Percentiles rank a stretch among this genome's conserved stretches.
These are phyloP conservation scores for Liodrosophila aerea DNA, from an alignment of 2,888 invertebrate species.

Conservation along the genomic window DNA sequence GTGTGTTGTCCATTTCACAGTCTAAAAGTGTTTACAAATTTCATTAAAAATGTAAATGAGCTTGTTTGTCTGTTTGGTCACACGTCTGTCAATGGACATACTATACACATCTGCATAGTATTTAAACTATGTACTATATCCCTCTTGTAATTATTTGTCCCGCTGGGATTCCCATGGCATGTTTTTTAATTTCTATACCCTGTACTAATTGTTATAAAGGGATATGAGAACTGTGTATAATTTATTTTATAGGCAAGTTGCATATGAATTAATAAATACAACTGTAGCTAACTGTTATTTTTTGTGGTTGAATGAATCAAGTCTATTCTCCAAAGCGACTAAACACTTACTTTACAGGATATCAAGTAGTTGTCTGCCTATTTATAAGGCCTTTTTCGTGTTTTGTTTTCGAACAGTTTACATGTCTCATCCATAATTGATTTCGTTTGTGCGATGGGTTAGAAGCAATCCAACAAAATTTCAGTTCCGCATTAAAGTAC, in stretches of 20 bases:
- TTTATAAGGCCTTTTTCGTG: constrained; percentile 54
- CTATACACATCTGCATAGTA: neutral
- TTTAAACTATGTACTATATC: neutral
- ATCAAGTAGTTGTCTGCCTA: no score
- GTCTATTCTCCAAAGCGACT: no score
- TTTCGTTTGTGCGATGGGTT: constrained; percentile 28
- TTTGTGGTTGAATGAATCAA: no score
- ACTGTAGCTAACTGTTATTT: no score
- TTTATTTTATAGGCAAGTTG: constrained; percentile 50
- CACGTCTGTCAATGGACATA: constrained; percentile 21
- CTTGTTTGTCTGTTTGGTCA: constrained; percentile 67
- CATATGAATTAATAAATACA: no score
- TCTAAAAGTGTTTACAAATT: constrained; percentile 57
- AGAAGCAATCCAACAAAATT: constrained; percentile 20
- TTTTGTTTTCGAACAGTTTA: constrained; percentile 21
- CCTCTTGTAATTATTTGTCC: neutral
- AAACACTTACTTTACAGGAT: no score
- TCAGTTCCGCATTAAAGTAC: constrained; percentile 28
- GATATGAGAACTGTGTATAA: constrained; percentile 1
- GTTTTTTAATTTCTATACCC: no score
- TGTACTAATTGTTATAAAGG: no score
- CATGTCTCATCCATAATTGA: constrained; percentile 69
- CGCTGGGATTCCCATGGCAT: no score
- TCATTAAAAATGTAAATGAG: constrained; percentile 77
- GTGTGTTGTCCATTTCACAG: constrained; percentile 27